Percentiles rank a stretch among this genome's conserved stretches.
Conservation (phyloP, 2,888 invertebrate genomes). For the Andrena trimmerana region DNA sequence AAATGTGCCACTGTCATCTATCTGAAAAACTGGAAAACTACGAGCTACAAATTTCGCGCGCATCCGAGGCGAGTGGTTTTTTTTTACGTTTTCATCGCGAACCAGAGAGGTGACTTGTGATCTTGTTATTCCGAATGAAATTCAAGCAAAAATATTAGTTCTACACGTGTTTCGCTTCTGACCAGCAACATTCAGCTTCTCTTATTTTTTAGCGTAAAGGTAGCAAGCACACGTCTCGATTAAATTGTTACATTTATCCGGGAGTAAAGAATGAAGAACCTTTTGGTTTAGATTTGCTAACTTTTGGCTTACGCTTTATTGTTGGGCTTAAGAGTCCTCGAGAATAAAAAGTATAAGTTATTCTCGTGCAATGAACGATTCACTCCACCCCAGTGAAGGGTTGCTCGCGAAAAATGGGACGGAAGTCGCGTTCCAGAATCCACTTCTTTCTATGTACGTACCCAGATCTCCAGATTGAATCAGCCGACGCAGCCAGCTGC, state of each 20-base stretch:
- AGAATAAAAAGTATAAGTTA: neutral
- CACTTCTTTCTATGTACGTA: neutral
- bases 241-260: too few relatives aligned
- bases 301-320: too few relatives aligned
- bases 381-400: neutral
- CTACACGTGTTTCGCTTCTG: neutral
- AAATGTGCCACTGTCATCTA: neutral
- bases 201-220: neutral
- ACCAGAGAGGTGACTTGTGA: neutral
- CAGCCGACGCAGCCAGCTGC: neutral
- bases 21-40: neutral
- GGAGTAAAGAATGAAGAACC: too few relatives aligned
- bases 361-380: constrained; percentile 3
- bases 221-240: too few relatives aligned
- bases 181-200: neutral
- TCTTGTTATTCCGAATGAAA: neutral
- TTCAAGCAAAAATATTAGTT: constrained; percentile 1
- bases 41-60: neutral
- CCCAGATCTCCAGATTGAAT: neutral
- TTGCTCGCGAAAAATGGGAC: constrained; percentile 2
- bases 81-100: neutral
- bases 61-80: neutral
- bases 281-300: too few relatives aligned
- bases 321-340: neutral
- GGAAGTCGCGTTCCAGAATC: constrained; percentile 5